These are phyloP conservation scores for Erethizon dorsatum DNA, from an alignment of 2,797 vertebrate genomes.

Conservation along the genomic window DNA sequence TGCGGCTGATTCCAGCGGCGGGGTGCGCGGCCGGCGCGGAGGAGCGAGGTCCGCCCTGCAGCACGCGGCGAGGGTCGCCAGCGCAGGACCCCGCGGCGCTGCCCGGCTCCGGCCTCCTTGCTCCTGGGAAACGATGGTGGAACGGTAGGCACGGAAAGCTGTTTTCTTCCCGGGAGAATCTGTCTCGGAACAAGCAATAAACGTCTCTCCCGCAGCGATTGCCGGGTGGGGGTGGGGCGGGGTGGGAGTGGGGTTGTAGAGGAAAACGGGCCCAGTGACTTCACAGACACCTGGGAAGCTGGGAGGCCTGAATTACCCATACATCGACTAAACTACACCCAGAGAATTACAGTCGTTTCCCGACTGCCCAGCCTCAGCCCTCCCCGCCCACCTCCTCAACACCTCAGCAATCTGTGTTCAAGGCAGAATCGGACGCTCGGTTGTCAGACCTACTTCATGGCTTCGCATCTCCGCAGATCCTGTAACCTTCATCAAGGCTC, in stretches of 20 bases:
- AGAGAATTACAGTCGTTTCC: neutral
- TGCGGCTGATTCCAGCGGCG: fast-evolving
- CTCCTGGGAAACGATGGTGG: neutral
- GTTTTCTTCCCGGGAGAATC: neutral
- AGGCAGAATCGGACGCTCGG: neutral
- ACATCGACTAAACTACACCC: neutral
- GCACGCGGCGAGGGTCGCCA: neutral
- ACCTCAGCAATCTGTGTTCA: neutral
- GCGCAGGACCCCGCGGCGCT: neutral
- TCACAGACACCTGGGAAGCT: neutral
- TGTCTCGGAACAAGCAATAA: neutral
- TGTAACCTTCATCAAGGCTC: neutral
- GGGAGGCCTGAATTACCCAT: neutral
- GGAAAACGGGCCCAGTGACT: neutral
- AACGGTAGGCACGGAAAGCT: neutral
- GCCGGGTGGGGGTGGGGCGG: neutral
- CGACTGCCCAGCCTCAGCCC: neutral
- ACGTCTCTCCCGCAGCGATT: neutral
- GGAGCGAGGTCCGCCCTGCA: fast-evolving
- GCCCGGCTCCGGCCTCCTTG: neutral
- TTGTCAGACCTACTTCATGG: fast-evolving
- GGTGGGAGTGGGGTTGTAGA: neutral
- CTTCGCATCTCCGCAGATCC: neutral
- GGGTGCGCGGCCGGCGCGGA: neutral
- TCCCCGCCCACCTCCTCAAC: neutral